A percentile compares a stretch with the other conserved stretches of the same genome.
Conservation (phyloP, 2,113 vertebrate genomes). For the Cheirogaleus medius region DNA sequence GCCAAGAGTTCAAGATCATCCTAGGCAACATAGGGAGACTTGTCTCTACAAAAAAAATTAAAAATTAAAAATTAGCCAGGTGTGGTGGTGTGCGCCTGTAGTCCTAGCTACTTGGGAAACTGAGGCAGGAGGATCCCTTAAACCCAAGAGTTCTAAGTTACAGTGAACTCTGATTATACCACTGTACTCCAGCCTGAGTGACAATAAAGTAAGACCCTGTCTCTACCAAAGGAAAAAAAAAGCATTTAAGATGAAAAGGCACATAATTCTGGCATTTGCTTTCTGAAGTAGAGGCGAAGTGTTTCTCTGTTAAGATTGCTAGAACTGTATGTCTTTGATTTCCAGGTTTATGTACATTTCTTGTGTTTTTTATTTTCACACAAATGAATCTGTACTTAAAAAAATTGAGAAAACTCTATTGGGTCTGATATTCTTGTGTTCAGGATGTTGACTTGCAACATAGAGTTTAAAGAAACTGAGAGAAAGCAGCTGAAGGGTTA, state of each 20-base stretch:
- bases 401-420: background rate
- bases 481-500: background rate
- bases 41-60: no score
- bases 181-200: no score
- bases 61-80: no score
- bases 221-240: background rate
- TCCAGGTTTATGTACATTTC: background rate
- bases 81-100: no score
- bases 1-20: no score
- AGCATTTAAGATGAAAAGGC: background rate
- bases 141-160: no score
- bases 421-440: background rate
- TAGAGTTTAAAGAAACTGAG: background rate
- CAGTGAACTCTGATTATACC: no score
- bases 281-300: constrained; percentile 6
- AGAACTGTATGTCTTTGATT: background rate
- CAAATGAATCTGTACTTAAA: background rate
- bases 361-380: background rate
- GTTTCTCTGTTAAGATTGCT: background rate
- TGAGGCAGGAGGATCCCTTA: no score
- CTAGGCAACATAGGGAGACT: no score
- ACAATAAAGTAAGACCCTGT: no score
- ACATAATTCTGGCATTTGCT: background rate
- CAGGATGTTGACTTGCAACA: background rate
- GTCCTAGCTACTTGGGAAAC: no score